These are phyloP conservation scores for Aplocera efformata DNA, from an alignment of 2,888 invertebrate species.

Conservation along the genomic window DNA sequence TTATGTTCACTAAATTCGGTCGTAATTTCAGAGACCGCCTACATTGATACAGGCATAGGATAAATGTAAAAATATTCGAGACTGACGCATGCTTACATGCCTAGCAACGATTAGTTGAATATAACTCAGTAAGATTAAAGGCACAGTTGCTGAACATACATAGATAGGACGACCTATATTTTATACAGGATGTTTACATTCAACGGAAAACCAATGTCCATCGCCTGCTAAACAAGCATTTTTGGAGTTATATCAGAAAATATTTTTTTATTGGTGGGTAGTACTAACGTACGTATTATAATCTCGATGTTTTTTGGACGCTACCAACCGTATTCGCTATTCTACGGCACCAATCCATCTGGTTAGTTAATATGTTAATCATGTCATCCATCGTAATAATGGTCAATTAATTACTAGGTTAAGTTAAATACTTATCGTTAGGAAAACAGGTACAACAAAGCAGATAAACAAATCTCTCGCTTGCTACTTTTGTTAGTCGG, in stretches of 20 bases:
- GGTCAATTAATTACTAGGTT: conserved; percentile 13
- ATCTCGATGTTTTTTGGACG: too few relatives aligned
- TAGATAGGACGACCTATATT: conserved; percentile 4
- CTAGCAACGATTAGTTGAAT: conserved; percentile 3
- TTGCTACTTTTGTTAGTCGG: conserved; percentile 22
- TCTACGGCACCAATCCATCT: conserved; percentile 4
- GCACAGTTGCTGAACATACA: conserved; percentile 9
- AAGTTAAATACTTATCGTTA: conserved; percentile 17
- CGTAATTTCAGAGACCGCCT: conserved; percentile 15
- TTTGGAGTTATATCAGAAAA: conserved; percentile 14
- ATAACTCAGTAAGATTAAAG: background rate
- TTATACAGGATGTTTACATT: conserved; percentile 26
- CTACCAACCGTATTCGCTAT: conserved; percentile 12
- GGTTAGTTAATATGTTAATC: conserved; percentile 1
- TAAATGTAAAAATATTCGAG: conserved; percentile 24
- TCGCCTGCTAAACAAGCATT: conserved; percentile 16
- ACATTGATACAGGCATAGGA: conserved; percentile 15
- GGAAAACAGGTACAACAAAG: conserved; percentile 6
- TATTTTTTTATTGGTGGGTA: too few relatives aligned
- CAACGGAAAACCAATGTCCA: conserved; percentile 19
- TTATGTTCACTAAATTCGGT: conserved; percentile 8
- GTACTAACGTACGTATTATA: too few relatives aligned
- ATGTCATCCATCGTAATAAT: conserved; percentile 17
- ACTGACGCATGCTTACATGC: conserved; percentile 15
- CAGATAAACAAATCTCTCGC: conserved; percentile 6